phyloP scores from a whole-genome alignment of 2,888 invertebrate species.

The Eurois occulta region DNA sequence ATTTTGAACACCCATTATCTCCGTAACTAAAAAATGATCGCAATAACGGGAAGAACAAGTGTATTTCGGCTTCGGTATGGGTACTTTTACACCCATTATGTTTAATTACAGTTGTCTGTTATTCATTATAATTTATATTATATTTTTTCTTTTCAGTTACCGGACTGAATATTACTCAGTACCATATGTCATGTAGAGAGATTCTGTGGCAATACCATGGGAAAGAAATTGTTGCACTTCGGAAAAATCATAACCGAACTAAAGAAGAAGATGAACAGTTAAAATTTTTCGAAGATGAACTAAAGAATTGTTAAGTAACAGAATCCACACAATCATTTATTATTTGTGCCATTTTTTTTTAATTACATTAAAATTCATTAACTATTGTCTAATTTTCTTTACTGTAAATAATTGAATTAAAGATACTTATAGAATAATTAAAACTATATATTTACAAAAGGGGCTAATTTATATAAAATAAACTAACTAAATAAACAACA shows the following conservation, averaged over 20 bases:
- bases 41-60: no score
- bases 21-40: no score
- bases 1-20: no score
- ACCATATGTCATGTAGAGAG: neutral
- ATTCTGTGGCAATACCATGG: neutral
- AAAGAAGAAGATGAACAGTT: neutral
- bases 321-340: neutral
- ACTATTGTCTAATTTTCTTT: no score
- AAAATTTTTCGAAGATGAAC: neutral
- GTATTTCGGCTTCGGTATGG: no score
- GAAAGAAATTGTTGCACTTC: neutral
- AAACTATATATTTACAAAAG: no score
- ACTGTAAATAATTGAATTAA: no score
- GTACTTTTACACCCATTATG: neutral
- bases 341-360: no score
- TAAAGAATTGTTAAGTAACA: neutral
- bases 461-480: no score
- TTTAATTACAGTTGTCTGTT: neutral
- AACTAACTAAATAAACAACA: no score
- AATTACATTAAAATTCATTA: no score
- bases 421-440: no score
- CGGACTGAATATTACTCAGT: neutral
- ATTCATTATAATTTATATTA: neutral
- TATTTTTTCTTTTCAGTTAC: slow-evolving; percentile 1
- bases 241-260: neutral